Evolutionary conservation across 2,797 vertebrate species (phyloP).

Genomic region (Pseudomugil gertrudae): DNA sequence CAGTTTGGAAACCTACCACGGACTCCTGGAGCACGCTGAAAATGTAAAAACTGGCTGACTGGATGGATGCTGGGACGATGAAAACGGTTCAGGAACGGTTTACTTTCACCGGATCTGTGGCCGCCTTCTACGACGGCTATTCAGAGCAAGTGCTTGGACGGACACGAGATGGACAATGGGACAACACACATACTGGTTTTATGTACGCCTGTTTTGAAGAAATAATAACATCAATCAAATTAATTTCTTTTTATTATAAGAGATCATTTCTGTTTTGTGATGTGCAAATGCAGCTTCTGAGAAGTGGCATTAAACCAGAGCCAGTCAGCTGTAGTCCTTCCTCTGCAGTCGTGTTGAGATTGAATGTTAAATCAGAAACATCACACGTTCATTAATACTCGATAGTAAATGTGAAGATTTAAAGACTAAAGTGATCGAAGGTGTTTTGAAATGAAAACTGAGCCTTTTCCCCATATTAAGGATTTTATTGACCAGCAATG

Average conservation of each 20-base stretch:
- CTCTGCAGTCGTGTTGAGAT: not conserved
- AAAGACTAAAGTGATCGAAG: not conserved
- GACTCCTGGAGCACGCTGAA: not conserved
- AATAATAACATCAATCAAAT: conserved; percentile 1
- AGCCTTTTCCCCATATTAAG: not conserved
- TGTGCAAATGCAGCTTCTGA: conserved; percentile 26
- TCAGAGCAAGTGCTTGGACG: conserved; percentile 1
- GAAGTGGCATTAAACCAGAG: conserved; percentile 17
- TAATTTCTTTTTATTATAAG: not conserved
- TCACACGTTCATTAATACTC: not conserved
- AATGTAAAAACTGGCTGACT: not conserved
- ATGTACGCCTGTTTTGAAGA: conserved; percentile 8
- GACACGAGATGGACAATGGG: not conserved
- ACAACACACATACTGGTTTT: conserved; percentile 17
- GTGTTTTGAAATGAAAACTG: not conserved
- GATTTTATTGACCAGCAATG: not conserved
- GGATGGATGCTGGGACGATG: not conserved
- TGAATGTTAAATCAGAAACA: not conserved
- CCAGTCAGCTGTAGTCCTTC: conserved; percentile 15
- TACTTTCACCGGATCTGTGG: not conserved
- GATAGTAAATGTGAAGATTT: not conserved
- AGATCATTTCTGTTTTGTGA: not conserved
- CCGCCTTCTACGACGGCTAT: not conserved
- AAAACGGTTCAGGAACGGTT: not conserved
- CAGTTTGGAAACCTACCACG: conserved; percentile 9